Base-by-base conservation (phyloP, 2,797 vertebrate genomes). In the Trachops cirrhosus region DNA sequence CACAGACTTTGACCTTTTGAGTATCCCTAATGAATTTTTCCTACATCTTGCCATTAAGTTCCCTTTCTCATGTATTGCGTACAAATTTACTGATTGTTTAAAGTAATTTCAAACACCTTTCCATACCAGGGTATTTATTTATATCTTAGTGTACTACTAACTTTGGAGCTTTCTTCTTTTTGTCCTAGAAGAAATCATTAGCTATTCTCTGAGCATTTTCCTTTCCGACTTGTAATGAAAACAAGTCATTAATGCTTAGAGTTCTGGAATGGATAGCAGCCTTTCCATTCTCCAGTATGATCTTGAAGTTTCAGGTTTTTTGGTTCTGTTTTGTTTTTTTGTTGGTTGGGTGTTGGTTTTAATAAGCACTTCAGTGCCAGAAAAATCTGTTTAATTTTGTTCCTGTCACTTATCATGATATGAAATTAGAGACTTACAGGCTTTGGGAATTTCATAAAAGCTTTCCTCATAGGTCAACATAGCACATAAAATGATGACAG, bases 1-100 rank as follows among this genome's bases (percentile, higher is more conserved):
- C 88, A 64, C 22, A 93, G 84, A 95, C 59, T 32, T 95, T 95
- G 89, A 26, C 29, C 73, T 97, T 97, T 54, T 94, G 80, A 97
- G 80, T 82, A 85, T 71, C 24, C 29, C 88, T 93, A 73, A 71
- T 97, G 46, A 93, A 97, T 95, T 96, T 93, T 97, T 96, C 85
- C 62, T 89, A 78, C 68, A 90, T 78, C 64, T 94, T 97, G 75
- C 85, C 83, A 91, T 95, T 95, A 86, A 80, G 12, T 95, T 94
- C 50, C 52, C 32, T 89, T 82, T 95, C 37, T 94, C 68, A 78
- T 84, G 73, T 64, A 32, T 57, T 57, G 50, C n/a, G 41, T 64
- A 91, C 48, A 83, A 92, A 87, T 84, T 96, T 93, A 80, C 21
- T 75, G 78, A 83, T 39, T 19, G 0, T 46, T 89, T 92, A 68